phyloP scores from a whole-genome alignment of 2,888 invertebrate genomes.

The Gastracanthus pulcherrimus region DNA sequence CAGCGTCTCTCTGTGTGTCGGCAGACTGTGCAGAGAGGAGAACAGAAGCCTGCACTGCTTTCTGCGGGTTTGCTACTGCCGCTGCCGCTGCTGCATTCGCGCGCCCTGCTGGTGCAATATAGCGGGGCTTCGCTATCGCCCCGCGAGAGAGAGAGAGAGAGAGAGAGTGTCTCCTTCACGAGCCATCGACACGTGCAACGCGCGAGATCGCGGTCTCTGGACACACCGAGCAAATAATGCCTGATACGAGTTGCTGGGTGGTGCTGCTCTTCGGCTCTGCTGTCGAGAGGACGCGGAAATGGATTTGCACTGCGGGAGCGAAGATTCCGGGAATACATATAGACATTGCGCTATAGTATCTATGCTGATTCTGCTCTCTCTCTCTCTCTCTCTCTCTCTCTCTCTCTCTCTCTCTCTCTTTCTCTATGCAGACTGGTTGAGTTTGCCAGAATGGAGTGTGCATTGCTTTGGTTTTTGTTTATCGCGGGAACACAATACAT shows the following conservation, averaged over 20 bases:
- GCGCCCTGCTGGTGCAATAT: not conserved
- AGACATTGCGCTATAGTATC: not conserved
- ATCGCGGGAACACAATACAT: no score
- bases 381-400: not conserved
- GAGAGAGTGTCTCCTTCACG: slow-evolving; percentile 13
- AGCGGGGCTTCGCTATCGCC: not conserved
- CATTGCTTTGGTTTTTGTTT: no score
- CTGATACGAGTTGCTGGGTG: no score
- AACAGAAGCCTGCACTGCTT: no score
- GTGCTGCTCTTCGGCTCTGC: no score
- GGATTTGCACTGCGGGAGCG: slow-evolving; percentile 25
- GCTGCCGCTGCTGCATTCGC: not conserved
- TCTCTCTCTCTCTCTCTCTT: no score
- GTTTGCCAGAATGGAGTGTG: no score
- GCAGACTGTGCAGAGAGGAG: no score
- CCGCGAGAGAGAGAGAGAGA: no score
- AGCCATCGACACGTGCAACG: slow-evolving; percentile 10
- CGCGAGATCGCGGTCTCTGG: not conserved
- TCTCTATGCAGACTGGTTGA: no score
- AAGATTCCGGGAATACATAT: not conserved
- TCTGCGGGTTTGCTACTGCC: no score
- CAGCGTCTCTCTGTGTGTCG: no score
- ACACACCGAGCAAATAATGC: not conserved
- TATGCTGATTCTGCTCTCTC: not conserved
- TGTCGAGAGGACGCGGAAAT: slow-evolving; percentile 2